Percentiles rank a stretch among this genome's conserved stretches.
Conservation (phyloP, 30 jellyfish, hydroid and myxozoan species). For the Mastigias papua region DNA sequence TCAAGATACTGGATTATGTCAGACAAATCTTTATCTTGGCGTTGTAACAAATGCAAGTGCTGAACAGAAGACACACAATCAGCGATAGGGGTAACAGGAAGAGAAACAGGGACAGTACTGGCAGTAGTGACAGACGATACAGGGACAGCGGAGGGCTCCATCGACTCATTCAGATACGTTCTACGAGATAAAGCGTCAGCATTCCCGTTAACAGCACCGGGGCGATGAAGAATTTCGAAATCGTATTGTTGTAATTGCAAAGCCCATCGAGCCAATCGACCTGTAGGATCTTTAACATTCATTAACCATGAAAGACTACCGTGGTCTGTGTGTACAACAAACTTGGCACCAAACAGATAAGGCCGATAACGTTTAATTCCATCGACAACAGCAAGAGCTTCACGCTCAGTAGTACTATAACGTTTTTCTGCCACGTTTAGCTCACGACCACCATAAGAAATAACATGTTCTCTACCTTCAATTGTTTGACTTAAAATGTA, state of each 20-base stretch:
- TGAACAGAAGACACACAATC: background rate
- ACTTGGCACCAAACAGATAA: constrained; percentile 21
- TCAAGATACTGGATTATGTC: constrained; percentile 22
- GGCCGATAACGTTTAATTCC: constrained; percentile 61
- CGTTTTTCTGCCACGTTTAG: constrained; percentile 22
- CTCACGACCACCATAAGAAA: constrained; percentile 67
- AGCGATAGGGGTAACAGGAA: constrained; percentile 10
- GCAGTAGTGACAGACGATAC: background rate
- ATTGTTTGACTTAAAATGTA: constrained; percentile 26
- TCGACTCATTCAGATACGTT: background rate
- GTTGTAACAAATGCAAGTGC: constrained; percentile 1
- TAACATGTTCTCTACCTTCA: constrained; percentile 42
- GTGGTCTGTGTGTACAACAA: constrained; percentile 55
- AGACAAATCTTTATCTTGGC: constrained; percentile 24
- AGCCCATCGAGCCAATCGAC: constrained; percentile 18
- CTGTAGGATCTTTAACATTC: constrained; percentile 50
- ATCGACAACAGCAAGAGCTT: constrained; percentile 67
- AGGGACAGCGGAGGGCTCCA: background rate
- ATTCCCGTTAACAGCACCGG: constrained; percentile 15
- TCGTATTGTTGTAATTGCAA: constrained; percentile 33
- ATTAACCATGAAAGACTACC: constrained; percentile 20
- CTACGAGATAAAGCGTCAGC: constrained; percentile 47
- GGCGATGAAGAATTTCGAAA: constrained; percentile 56
- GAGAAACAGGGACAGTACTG: background rate
- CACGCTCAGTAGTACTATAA: constrained; percentile 57